phyloP scores from a whole-genome alignment of 2,888 invertebrate species.

The Xestia rhomboidea region DNA sequence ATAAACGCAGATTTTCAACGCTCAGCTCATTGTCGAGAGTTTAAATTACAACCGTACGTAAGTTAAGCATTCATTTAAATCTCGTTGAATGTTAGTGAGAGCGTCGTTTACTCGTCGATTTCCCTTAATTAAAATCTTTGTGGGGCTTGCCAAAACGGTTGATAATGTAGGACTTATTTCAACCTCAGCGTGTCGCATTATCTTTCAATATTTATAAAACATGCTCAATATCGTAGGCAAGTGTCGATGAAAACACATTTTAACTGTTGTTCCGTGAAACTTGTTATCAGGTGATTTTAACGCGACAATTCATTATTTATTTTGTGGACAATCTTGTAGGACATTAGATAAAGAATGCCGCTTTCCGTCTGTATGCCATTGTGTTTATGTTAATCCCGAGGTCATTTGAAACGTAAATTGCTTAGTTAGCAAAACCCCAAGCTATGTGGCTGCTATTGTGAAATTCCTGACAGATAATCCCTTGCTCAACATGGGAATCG shows the following conservation, averaged over 20 bases:
- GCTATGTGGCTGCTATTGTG: background rate
- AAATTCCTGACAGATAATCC: background rate
- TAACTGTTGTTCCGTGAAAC: background rate
- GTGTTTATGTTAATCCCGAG: constrained; percentile 29
- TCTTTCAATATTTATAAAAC: constrained; percentile 17
- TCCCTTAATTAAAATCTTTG: background rate
- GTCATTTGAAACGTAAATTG: constrained; percentile 1
- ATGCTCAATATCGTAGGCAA: constrained; percentile 3
- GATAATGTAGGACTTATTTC: background rate
- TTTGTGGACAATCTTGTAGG: constrained; percentile 20
- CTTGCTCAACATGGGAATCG: background rate
- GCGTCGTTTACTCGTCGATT: background rate
- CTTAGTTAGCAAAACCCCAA: background rate
- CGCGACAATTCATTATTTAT: constrained; percentile 31
- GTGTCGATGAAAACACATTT: constrained; percentile 2
- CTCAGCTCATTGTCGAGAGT: background rate
- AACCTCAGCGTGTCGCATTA: background rate
- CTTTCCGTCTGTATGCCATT: constrained; percentile 2
- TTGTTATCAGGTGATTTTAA: constrained; percentile 24
- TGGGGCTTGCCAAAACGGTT: background rate
- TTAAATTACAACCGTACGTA: background rate
- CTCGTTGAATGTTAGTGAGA: background rate
- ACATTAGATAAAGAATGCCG: constrained; percentile 26
- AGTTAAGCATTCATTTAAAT: background rate
- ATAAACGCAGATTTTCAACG: background rate